phyloP scores from a whole-genome alignment of 2,888 invertebrate species.

The Eupeodes latifasciatus region DNA sequence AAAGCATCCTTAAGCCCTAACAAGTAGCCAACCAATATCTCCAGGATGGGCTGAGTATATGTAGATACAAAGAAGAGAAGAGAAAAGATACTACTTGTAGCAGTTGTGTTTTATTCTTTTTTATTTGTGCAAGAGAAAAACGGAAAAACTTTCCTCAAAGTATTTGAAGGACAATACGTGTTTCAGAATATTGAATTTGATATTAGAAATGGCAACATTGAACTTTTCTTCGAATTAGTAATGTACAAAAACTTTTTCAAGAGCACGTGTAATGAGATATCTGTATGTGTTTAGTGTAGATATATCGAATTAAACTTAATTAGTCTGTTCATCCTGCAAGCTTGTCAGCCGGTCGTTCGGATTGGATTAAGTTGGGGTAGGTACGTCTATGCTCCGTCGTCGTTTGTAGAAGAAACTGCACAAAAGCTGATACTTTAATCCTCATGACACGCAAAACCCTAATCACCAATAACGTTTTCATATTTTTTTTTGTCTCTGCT shows the following conservation, averaged over 20 bases:
- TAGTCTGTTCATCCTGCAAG: background rate
- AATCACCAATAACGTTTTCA: slow-evolving; percentile 30
- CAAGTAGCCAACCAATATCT: background rate
- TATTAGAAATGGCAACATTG: background rate
- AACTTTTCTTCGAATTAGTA: background rate
- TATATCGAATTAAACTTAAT: slow-evolving; percentile 24
- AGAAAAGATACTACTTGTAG: background rate
- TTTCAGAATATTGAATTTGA: background rate
- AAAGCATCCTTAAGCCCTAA: background rate
- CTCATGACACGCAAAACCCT: slow-evolving; percentile 27
- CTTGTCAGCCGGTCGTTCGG: background rate
- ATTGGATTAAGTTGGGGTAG: slow-evolving; percentile 1
- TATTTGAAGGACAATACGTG: slow-evolving; percentile 23
- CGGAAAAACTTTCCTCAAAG: background rate
- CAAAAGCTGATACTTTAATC: slow-evolving; percentile 22
- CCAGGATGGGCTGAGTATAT: background rate
- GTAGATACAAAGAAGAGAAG: background rate
- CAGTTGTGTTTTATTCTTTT: slow-evolving; percentile 23
- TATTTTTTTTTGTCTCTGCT: background rate
- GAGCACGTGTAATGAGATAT: slow-evolving; percentile 14
- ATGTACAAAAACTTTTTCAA: background rate
- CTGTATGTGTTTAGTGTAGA: background rate
- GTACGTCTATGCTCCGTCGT: background rate
- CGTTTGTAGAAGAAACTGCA: background rate
- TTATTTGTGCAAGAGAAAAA: background rate